phyloP scores from a whole-genome alignment of 2,888 invertebrate genomes.

The Anagyrus pseudococci region DNA sequence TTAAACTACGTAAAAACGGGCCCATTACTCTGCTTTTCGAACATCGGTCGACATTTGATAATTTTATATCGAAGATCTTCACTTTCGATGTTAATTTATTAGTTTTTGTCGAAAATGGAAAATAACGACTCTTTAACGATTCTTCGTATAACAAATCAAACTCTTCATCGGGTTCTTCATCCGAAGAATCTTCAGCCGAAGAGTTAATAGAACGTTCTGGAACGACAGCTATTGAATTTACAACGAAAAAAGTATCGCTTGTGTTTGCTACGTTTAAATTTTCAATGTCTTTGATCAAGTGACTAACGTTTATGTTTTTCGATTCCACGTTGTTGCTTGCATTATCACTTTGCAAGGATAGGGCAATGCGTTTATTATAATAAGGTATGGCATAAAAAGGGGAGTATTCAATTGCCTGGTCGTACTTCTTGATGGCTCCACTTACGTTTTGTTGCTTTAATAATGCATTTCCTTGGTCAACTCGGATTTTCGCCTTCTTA shows the following conservation, averaged over 20 bases:
- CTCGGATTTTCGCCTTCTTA: no score
- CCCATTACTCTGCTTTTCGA: not conserved
- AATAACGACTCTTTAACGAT: no score
- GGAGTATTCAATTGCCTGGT: not conserved
- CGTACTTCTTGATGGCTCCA: constrained; percentile 1
- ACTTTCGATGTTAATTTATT: no score
- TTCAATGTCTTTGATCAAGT: no score
- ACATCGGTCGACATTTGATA: not conserved
- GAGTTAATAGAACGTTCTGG: not conserved
- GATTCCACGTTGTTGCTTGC: no score
- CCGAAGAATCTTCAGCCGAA: not conserved
- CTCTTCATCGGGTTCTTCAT: not conserved
- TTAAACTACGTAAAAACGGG: not conserved
- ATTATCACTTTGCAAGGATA: not conserved
- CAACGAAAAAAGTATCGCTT: not conserved
- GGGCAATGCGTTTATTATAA: not conserved
- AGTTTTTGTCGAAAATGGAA: no score
- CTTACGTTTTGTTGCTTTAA: not conserved
- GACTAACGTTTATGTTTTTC: no score
- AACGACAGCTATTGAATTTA: not conserved
- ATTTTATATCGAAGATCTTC: not conserved
- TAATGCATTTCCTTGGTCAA: not conserved
- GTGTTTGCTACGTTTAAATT: no score
- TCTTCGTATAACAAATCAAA: not conserved
- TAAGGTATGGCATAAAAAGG: not conserved